A percentile compares a stretch with the other conserved stretches of the same genome.
phyloP scores from a whole-genome alignment of 2,797 vertebrate species.

The Syncerus caffer region DNA sequence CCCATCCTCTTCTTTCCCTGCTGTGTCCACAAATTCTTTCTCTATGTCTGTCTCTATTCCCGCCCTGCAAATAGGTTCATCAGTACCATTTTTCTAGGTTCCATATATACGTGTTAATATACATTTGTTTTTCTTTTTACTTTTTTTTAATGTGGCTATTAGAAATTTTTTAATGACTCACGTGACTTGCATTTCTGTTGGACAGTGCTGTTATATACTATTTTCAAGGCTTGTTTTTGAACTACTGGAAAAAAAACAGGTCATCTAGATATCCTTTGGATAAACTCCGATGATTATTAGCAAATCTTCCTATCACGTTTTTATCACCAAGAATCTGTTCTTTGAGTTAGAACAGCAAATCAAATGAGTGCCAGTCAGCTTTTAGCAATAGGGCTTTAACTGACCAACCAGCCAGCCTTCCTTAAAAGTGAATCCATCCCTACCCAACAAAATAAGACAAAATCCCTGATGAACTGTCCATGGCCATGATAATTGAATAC shows the following conservation, averaged over 20 bases:
- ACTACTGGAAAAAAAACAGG: background rate
- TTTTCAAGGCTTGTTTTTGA: slow-evolving; percentile 14
- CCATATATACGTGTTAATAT: background rate
- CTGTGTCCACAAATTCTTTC: background rate
- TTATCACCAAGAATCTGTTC: background rate
- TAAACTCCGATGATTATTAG: slow-evolving; percentile 5
- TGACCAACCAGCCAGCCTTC: background rate
- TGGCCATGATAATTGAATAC: background rate
- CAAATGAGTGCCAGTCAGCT: background rate
- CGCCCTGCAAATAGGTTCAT: background rate
- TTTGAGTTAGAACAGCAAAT: background rate
- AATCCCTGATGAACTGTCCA: background rate
- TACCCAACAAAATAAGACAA: background rate
- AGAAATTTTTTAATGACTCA: background rate
- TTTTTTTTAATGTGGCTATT: background rate
- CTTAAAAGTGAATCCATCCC: background rate
- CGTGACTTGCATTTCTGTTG: background rate
- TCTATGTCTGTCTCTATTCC: background rate
- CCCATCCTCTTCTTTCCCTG: background rate
- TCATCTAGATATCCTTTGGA: background rate
- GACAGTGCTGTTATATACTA: background rate
- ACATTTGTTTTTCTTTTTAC: background rate
- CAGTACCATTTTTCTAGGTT: background rate
- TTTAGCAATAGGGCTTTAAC: background rate
- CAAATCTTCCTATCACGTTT: background rate